These are phyloP conservation scores for Pluvialis apricaria DNA, from an alignment of 2,113 vertebrate genomes.

Conservation along the genomic window DNA sequence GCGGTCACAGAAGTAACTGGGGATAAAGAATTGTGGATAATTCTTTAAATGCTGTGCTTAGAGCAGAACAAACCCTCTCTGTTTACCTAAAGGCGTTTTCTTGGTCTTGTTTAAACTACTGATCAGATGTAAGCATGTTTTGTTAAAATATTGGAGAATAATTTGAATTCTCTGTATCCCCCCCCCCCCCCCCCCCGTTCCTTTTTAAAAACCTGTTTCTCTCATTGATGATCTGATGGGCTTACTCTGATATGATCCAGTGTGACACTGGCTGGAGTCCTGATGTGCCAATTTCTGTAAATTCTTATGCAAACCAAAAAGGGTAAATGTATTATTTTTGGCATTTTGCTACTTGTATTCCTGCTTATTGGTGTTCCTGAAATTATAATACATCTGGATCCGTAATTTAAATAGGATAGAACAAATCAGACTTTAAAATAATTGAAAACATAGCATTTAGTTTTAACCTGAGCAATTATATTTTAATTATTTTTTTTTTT, in stretches of 20 bases:
- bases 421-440: neutral
- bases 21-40: neutral
- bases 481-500: neutral
- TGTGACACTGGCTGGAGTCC: neutral
- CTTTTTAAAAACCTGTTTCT: neutral
- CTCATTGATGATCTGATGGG: neutral
- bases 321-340: neutral
- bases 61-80: neutral
- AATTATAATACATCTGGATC: neutral
- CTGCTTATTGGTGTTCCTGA: neutral
- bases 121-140: neutral
- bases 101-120: neutral
- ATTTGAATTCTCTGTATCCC: neutral
- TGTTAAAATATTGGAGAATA: neutral
- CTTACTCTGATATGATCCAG: neutral
- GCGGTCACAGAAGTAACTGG: neutral
- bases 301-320: neutral
- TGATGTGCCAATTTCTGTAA: neutral
- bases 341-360: neutral
- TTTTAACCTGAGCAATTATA: neutral
- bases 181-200: fast-evolving
- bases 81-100: neutral
- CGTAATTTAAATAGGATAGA: neutral
- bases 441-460: neutral
- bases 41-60: neutral